Base-by-base conservation (phyloP, 2,113 vertebrate genomes). In the Brevimyrus niger region DNA sequence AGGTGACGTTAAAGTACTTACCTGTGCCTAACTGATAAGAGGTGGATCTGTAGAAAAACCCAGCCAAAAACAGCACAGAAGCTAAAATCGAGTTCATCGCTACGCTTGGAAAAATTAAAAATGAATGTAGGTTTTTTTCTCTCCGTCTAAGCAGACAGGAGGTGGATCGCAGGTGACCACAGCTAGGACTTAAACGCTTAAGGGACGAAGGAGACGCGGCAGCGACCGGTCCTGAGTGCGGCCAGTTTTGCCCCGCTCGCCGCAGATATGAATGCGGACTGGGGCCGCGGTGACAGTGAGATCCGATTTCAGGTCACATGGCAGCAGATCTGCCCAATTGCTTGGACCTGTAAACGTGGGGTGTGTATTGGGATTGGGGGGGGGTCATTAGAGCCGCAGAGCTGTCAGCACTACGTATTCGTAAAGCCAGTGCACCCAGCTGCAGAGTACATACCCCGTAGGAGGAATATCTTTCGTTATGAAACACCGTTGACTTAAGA, bases 271-370 rank as follows among this genome's bases (percentile, higher is more conserved):
- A 17, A 87, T 89, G 46, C 48, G 88, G 90, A 92, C 91, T 89
- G 87, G 90, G 94, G 92, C 95, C 95, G 95, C 93, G 94, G 92
- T 91, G 93, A 91, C 92, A 90, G 91, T 91, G 91, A 94, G 95
- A 96, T 96, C 96, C 95, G 89, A 95, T 96, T 96, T 95, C 96
- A 91, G 94, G 91, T 91, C 96, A 96, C 95, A 96, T 96, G 96
- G 96, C 95, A 95, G 96, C 95, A 96, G 96, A 95, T 90, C 93
- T 92, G 91, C 92, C 93, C 94, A 94, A 95, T 89, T 86, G 92
- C 94, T 94, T 94, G 92, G 95, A 96, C 95, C 95, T 95, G 95
- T 94, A 65, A 84, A 53, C n/a, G 10, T 53, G 61, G 44, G 42
- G 88, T 83, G 88, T 89, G 48, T 88, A 90, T 65, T 13, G 61